These are phyloP conservation scores for Lacerta agilis DNA, from an alignment of 2,797 vertebrate species.

Conservation along the genomic window DNA sequence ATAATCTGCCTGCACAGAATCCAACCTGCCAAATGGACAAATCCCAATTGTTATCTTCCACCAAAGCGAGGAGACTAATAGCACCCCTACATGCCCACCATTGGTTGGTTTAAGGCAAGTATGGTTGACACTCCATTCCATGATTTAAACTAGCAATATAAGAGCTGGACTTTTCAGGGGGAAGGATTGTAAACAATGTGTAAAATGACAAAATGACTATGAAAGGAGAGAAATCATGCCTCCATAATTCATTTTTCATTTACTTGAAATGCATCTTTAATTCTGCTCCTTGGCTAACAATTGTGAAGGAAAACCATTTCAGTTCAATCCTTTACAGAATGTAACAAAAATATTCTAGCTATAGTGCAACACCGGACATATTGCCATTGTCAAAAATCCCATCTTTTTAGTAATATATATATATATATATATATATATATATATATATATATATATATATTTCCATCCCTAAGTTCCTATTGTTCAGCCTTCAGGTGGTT, in stretches of 20 bases:
- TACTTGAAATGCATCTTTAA: conserved; percentile 46
- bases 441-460: too few relatives aligned
- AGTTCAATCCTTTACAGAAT: conserved; percentile 35
- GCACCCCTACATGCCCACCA: conserved; percentile 45
- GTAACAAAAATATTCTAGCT: not conserved
- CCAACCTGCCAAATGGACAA: conserved; percentile 49
- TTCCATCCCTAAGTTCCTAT: conserved; percentile 4
- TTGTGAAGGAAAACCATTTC: conserved; percentile 36
- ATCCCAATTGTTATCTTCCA: conserved; percentile 41
- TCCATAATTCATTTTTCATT: conserved; percentile 61
- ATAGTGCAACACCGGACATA: not conserved
- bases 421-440: not conserved
- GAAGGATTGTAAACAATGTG: conserved; percentile 43
- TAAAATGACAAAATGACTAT: conserved; percentile 57
- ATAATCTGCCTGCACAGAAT: conserved; percentile 12
- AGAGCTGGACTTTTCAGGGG: conserved; percentile 40
- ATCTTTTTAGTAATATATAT: not conserved
- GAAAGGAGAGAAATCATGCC: conserved; percentile 55
- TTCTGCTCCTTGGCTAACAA: conserved; percentile 56
- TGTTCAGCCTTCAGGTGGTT: conserved; percentile 47
- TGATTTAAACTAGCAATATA: conserved; percentile 42
- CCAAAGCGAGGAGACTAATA: conserved; percentile 44
- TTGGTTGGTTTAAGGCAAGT: conserved; percentile 51
- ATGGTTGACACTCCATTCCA: conserved; percentile 47
- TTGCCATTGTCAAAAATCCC: not conserved